Evolutionary conservation across 2,888 invertebrate genomes (phyloP), one percentile per base, ranked within the genome.

Genomic region (Epirrhoe tristata): DNA sequence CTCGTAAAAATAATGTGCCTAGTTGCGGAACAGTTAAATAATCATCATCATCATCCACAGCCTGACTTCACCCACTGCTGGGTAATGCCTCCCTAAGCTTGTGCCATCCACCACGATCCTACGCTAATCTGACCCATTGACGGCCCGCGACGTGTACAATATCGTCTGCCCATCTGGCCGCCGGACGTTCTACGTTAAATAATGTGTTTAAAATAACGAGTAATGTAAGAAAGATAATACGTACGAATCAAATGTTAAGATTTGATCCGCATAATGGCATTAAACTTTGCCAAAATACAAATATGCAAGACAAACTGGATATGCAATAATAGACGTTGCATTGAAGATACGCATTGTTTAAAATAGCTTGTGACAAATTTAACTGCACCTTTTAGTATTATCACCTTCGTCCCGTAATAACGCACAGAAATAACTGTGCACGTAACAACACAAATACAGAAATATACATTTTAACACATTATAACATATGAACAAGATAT

Each of bases 321-420:
- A 57, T 51, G 69, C 58, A 62, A 55, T 74, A 72, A 79, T 71
- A 73, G 69, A 74, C 56, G 70, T 87, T 86, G 87, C 91, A 91
- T 88, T 90, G 90, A 90, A 84, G 80, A 77, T 71, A 76, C 81
- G 80, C 81, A 82, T 82, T 82, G 80, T 84, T 82, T 67, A 87
- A 91, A 93, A 91, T 92, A 91, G 81, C 81, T 75, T 71, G 84
- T 78, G 89, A 90, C 88, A 86, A 87, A 89, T 85, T 87, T 91
- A 92, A 87, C 86, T 80, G 79, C 63, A 83, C 83, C 79, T 80
- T 85, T 86, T 83, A 84, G 86, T 83, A 81, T 82, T 87, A 89
- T 91, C 87, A 91, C 91, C 93, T 93, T 93, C 92, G 82, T 81
- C 81, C 82, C 83, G 83, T 87, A 89, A 89, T 90, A 90, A 87